Conservation (phyloP, 2,113 vertebrate species). For the Aleadryas rufinucha region DNA sequence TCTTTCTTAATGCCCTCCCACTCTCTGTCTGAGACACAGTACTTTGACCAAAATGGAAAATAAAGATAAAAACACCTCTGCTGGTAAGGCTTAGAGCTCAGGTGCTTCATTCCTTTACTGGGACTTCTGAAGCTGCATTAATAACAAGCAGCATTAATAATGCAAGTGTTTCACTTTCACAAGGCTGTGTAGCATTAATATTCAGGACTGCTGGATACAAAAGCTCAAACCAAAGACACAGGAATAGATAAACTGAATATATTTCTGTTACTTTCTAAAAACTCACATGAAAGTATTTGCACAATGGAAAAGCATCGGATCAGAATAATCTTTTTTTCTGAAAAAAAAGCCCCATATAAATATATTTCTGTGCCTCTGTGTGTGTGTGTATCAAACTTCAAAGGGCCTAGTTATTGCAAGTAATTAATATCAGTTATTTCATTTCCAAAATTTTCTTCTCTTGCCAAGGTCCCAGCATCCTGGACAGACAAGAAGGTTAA, state of each 20-base stretch:
- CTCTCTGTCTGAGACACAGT: not conserved
- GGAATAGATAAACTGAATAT: not conserved
- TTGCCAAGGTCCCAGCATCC: not conserved
- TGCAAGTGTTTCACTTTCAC: not conserved
- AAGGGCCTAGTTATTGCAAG: not conserved
- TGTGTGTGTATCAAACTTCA: not conserved
- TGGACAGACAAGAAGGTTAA: not conserved
- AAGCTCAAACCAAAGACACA: not conserved
- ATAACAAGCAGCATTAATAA: not conserved
- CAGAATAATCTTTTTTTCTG: not conserved
- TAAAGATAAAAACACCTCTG: not conserved
- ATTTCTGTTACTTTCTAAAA: not conserved
- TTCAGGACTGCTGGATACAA: not conserved
- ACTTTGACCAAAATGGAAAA: not conserved
- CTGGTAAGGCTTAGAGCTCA: not conserved
- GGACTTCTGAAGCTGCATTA: not conserved
- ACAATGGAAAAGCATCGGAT: not conserved
- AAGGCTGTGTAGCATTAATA: not conserved
- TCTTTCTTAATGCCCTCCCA: not conserved
- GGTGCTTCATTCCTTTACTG: not conserved
- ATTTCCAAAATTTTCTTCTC: not conserved
- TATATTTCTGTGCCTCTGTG: not conserved
- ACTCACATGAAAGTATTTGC: not conserved
- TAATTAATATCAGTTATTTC: not conserved
- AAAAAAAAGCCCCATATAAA: not conserved